Evolutionary conservation across 2,888 invertebrate genomes (phyloP), one percentile per base, ranked within the genome.

Genomic region (Leptothorax acervorum): DNA sequence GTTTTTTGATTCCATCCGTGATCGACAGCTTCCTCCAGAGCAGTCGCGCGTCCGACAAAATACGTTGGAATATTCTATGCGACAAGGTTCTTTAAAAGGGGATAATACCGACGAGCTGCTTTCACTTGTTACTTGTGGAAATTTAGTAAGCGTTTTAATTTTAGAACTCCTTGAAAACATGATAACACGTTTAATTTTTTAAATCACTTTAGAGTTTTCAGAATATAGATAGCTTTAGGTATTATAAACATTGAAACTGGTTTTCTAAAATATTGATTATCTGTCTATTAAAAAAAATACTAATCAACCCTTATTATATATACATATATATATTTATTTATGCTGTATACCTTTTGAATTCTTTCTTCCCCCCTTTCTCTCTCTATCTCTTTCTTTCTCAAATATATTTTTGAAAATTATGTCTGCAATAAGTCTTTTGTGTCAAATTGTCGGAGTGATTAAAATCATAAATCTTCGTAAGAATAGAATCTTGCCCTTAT

Each of bases 61-160:
- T 53, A 53, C 8, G 8, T 68, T 39, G 15, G n/a, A 68, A 78
- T 66, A 55, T 42, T 68, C n/a, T 28, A 42, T n/a, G 31, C 39
- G 42, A 28, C n/a, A 55, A 45, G n/a, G 9, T 78, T 55, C 23
- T 55, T 11, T 5, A 42, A 76, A 42, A 68, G 28, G 12, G 5
- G 53, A 42, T 42, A 39, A 35, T 39, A 53, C 18, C 4, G 18
- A 51, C 23, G 51, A 9, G n/a, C 5, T 31, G 15, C 63, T 48
- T 76, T 12, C 45, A 28, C 42, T 66, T 66, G 39, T 76, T 53
- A 53, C 42, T 55, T n/a, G 62, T 39, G n/a, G 28, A 42, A 66
- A 76, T 66, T 76, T 66, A 76, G 55, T 65, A 76, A 76, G 42
- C 18, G 28, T 1, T 31, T 66, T 23, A 66, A 75, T 53, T 65